Conservation (phyloP, 2,113 vertebrate species). For the Coracopsis vasa region DNA sequence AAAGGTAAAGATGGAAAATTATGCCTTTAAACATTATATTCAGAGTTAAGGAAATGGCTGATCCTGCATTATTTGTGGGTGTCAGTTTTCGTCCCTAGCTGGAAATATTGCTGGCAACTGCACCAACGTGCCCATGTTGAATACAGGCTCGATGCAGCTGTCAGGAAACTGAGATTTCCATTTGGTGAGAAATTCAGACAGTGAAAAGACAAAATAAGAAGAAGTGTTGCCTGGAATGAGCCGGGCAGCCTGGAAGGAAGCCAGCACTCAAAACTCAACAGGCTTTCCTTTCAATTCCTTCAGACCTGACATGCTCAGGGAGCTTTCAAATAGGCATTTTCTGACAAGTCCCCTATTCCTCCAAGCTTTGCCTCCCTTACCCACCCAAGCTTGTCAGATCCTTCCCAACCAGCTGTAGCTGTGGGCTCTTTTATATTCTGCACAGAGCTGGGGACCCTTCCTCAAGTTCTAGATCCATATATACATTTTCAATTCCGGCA, state of each 20-base stretch:
- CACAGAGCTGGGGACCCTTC: neutral
- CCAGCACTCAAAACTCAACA: constrained; percentile 46
- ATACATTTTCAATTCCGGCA: neutral
- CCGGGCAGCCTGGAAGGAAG: constrained; percentile 1
- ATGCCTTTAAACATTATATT: neutral
- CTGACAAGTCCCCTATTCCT: constrained; percentile 32
- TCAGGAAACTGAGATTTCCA: constrained; percentile 14
- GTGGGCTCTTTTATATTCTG: neutral
- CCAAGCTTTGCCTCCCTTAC: neutral
- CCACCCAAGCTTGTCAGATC: neutral
- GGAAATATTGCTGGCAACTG: neutral
- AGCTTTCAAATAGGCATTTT: constrained; percentile 40
- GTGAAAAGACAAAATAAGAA: constrained; percentile 38
- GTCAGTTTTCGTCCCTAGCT: neutral
- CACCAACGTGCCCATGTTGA: neutral
- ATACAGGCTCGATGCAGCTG: neutral
- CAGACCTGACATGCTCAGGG: constrained; percentile 38
- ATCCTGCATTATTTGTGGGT: neutral
- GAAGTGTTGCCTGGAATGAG: constrained; percentile 27
- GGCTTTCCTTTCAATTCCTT: constrained; percentile 50
- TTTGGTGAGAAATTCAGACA: constrained; percentile 35
- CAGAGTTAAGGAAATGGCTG: neutral
- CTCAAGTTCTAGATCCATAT: neutral
- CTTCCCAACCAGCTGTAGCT: constrained; percentile 31
- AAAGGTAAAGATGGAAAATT: neutral